Conservation (phyloP, 2,888 invertebrate genomes). For the Mesoligia furuncula region DNA sequence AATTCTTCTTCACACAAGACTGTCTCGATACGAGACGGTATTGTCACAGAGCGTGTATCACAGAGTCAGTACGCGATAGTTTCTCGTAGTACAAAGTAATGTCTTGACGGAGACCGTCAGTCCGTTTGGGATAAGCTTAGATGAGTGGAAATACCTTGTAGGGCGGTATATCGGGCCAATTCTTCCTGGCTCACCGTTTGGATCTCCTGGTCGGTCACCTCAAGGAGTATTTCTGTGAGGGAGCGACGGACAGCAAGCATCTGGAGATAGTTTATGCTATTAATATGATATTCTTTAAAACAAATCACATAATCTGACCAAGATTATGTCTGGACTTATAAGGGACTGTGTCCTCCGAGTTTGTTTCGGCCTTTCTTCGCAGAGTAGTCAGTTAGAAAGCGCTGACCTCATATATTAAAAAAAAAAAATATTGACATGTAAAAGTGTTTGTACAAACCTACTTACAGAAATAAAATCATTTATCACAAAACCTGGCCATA, state of each 20-base stretch:
- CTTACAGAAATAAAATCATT: no score
- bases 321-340: no score
- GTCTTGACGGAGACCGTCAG: slow-evolving; percentile 77
- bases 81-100: slow-evolving; percentile 77
- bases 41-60: slow-evolving; percentile 76
- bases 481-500: neutral
- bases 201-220: slow-evolving; percentile 98
- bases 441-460: no score
- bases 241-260: slow-evolving; percentile 96
- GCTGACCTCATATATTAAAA: no score
- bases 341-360: no score
- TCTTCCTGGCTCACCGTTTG: slow-evolving; percentile 96
- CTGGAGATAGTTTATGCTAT: slow-evolving; percentile 82
- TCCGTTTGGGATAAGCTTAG: slow-evolving; percentile 80
- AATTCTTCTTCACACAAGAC: slow-evolving; percentile 73
- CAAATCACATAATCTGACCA: no score
- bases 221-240: slow-evolving; percentile 97
- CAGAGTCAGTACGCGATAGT: slow-evolving; percentile 81
- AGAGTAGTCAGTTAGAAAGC: no score
- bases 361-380: no score
- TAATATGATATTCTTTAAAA: neutral
- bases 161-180: slow-evolving; percentile 94
- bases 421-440: no score
- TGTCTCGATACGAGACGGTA: slow-evolving; percentile 63
- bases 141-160: slow-evolving; percentile 94